phyloP scores from a whole-genome alignment of 1,140 invertebrate species.

The Phocides pigmalion region DNA sequence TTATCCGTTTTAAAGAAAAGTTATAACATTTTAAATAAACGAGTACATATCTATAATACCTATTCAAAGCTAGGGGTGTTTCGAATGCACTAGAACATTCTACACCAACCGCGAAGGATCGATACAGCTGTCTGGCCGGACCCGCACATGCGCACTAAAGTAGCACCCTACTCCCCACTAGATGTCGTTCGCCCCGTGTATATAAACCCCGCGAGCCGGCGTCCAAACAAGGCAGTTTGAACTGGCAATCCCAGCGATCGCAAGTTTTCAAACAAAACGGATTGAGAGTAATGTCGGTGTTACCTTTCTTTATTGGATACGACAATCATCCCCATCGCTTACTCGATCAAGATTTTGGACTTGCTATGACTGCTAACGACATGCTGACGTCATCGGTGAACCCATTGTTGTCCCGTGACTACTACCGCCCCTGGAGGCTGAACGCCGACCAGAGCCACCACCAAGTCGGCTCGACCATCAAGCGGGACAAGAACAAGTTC shows the following conservation, averaged over 20 bases:
- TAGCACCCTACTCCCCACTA: slow-evolving; percentile 36
- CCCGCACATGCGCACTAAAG: not conserved
- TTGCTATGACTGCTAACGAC: slow-evolving; percentile 88
- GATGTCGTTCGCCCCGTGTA: slow-evolving; percentile 37
- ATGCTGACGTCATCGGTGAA: slow-evolving; percentile 84
- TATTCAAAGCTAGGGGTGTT: not conserved
- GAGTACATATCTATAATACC: not conserved
- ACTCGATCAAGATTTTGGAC: slow-evolving; percentile 90
- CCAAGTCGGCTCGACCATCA: slow-evolving; percentile 89
- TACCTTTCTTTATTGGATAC: slow-evolving; percentile 80
- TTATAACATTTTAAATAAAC: not conserved
- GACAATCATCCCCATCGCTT: slow-evolving; percentile 86
- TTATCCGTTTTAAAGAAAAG: no score
- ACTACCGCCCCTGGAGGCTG: slow-evolving; percentile 88
- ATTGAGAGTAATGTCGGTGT: slow-evolving; percentile 58
- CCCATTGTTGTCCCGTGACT: slow-evolving; percentile 78
- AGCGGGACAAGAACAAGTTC: slow-evolving; percentile 83
- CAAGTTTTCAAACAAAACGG: slow-evolving; percentile 11
- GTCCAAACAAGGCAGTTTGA: slow-evolving; percentile 29
- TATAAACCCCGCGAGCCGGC: slow-evolving; percentile 41
- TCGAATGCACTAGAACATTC: slow-evolving; percentile 1
- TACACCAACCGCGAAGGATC: slow-evolving; percentile 20
- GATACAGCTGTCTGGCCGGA: slow-evolving; percentile 13
- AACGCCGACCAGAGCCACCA: slow-evolving; percentile 85
- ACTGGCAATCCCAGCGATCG: slow-evolving; percentile 17